Percentiles rank a stretch among this genome's conserved stretches.
These are phyloP conservation scores for Papilio aristodemus DNA, from an alignment of 1,140 invertebrate genomes.

Conservation along the genomic window DNA sequence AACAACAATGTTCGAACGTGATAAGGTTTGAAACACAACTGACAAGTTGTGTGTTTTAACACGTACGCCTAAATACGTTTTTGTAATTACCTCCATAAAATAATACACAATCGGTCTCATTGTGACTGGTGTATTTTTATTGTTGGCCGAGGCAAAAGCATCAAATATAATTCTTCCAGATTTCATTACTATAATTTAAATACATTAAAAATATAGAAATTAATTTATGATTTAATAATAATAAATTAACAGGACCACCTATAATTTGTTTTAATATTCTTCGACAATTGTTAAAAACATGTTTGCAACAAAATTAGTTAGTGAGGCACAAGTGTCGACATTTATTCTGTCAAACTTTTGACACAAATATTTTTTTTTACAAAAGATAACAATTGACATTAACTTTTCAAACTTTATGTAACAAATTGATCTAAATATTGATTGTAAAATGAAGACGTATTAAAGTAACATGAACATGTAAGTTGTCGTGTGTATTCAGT, in stretches of 20 bases:
- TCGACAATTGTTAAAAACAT: neutral
- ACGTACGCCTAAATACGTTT: neutral
- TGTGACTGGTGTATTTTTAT: neutral
- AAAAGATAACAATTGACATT: too few relatives aligned
- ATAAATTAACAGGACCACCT: too few relatives aligned
- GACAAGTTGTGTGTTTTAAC: neutral
- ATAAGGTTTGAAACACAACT: slow-evolving; percentile 15
- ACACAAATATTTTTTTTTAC: too few relatives aligned
- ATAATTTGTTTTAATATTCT: too few relatives aligned
- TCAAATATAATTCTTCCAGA: neutral
- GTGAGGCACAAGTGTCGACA: neutral
- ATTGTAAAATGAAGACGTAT: neutral
- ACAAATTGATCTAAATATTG: neutral
- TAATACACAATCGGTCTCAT: neutral
- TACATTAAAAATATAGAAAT: too few relatives aligned
- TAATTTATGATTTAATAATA: too few relatives aligned
- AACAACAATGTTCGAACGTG: neutral
- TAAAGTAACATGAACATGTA: slow-evolving; percentile 13
- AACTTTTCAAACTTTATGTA: too few relatives aligned
- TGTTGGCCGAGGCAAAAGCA: slow-evolving; percentile 6
- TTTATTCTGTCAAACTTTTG: neutral
- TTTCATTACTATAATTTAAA: neutral
- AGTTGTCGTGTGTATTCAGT: slow-evolving; percentile 39
- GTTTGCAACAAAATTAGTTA: neutral
- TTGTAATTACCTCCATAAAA: slow-evolving; percentile 13